phyloP scores from a whole-genome alignment of 2,888 invertebrate genomes.

The Macropis europaea region DNA sequence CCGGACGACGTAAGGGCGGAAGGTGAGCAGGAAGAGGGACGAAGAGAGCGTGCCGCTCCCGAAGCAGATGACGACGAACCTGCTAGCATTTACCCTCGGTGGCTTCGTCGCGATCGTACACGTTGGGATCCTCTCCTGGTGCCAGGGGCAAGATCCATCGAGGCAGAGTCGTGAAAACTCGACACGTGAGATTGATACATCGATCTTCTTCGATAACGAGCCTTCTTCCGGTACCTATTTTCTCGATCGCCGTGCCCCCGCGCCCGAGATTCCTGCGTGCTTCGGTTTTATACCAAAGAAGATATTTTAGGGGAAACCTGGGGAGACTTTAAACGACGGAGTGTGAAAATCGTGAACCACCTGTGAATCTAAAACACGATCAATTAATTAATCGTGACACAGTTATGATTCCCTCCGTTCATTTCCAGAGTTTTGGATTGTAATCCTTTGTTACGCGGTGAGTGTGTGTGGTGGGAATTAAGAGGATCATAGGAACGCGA shows the following conservation, averaged over 20 bases:
- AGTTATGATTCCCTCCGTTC: not conserved
- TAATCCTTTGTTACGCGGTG: not conserved
- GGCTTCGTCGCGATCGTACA: conserved; percentile 31
- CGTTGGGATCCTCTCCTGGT: conserved; percentile 1
- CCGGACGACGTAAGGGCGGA: conserved; percentile 27
- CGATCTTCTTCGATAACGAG: not conserved
- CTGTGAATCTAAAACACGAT: conserved; percentile 33
- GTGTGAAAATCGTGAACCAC: conserved; percentile 27
- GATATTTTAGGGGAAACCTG: too few species aligned
- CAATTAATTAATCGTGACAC: not conserved
- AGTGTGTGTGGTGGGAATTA: not conserved
- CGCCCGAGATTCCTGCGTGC: not conserved
- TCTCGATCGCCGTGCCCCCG: too few species aligned
- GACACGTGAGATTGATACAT: conserved; percentile 10
- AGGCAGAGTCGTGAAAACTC: not conserved
- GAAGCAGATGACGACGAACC: conserved; percentile 56
- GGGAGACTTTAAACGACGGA: not conserved
- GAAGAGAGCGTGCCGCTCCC: conserved; percentile 48
- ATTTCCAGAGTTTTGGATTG: not conserved
- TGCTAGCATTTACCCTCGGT: conserved; percentile 46
- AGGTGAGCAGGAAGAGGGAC: conserved; percentile 20
- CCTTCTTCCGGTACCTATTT: too few species aligned
- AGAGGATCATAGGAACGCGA: not conserved
- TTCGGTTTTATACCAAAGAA: not conserved
- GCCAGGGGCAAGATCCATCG: not conserved